Evolutionary conservation across 2,113 vertebrate genomes (phyloP), one percentile per base, ranked within the genome.

Genomic region (Peromyscus maniculatus): DNA sequence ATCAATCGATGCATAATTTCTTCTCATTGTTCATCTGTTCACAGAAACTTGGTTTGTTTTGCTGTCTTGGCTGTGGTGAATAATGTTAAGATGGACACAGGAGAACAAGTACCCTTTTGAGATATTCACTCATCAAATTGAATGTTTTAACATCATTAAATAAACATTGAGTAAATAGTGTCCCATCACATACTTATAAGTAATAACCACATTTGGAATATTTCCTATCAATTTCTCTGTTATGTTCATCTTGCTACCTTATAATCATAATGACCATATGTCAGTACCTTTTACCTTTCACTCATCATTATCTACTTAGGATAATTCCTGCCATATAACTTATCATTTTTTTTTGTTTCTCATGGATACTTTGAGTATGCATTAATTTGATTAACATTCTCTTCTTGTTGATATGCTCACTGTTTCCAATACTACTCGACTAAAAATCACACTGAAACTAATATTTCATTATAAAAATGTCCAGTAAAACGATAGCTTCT

Each of bases 291-390:
- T 89, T 71, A 55, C 59, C 19, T 95, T 89, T 87, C 4, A 2
- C 9, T 62, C 82, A 87, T 28, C 71, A 24, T 10, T 55, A 55
- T 69, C 36, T 83, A 3, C 36, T 64, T 64, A 43, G 5, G 11
- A 67, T n/a, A 12, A 21, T 62, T 79, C 33, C 52, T 90, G 19
- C 59, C n/a, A 64, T 19, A 62, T 59, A 66, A 55, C 64, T 80
- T 24, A 69, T 92, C 55, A 28, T 49, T n/a, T 55, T 67, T 55
- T 67, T 89, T 66, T 49, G 78, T 43, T 93, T 94, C 79, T 94
- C 69, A 59, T n/a, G 19, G 5, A 19, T 72, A n/a, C 4, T 95
- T 59, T 72, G 33, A 87, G 21, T 87, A 59, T 36, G 57, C 69
- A 4, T 5, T 78, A 43, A 66, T 49, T 94, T 69, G 72, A 52